Conservation (phyloP, 2,888 invertebrate species). For the Drosophila planitibia region DNA sequence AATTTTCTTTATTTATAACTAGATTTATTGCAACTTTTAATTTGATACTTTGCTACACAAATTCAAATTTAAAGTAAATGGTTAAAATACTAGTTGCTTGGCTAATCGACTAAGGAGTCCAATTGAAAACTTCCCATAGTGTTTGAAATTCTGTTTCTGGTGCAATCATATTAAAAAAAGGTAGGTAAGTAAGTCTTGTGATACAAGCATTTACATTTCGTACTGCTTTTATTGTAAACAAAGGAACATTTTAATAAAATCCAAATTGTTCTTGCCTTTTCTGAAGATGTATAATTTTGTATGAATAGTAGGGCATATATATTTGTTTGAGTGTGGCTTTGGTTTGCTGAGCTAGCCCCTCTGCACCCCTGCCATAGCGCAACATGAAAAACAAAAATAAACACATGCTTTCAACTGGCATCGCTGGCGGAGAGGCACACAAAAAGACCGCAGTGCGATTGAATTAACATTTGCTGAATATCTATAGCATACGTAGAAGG, state of each 20-base stretch:
- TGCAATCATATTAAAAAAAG: no score
- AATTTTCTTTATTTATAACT: background rate
- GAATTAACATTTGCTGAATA: conserved; percentile 69
- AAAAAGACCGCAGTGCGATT: conserved; percentile 77
- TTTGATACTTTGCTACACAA: background rate
- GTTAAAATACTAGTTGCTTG: background rate
- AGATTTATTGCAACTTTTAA: background rate
- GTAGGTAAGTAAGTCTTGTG: no score
- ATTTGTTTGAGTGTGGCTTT: conserved; percentile 7
- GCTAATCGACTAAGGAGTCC: background rate
- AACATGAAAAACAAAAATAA: conserved; percentile 42
- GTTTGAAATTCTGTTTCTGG: no score
- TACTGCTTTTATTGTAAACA: background rate
- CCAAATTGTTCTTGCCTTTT: background rate
- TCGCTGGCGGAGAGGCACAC: conserved; percentile 44
- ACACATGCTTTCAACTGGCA: conserved; percentile 51
- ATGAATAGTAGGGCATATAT: background rate
- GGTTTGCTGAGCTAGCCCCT: conserved; percentile 3
- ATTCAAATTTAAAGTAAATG: background rate
- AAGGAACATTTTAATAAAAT: background rate
- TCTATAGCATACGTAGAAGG: conserved; percentile 49
- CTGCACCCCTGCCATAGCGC: background rate
- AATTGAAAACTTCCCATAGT: no score
- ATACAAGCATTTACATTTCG: background rate
- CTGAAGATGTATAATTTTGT: background rate